Evolutionary conservation across 2,888 invertebrate genomes (phyloP).

Genomic region (Lepidonotus clava): DNA sequence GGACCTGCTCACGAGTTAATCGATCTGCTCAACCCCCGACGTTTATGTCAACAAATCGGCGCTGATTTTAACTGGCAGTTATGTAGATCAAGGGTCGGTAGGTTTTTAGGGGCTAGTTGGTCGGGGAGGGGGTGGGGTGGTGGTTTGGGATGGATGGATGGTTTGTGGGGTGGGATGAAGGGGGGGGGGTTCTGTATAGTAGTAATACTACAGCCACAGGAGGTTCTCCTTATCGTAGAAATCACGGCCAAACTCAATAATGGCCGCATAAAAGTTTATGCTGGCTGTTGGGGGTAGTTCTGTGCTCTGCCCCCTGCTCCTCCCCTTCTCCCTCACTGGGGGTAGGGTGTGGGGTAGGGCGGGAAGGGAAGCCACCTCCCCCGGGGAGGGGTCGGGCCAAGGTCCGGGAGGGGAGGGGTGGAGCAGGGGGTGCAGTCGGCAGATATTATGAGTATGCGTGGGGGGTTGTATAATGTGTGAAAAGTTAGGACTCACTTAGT

Average conservation of each 20-base stretch:
- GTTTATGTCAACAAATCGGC: neutral
- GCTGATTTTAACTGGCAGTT: too few relatives aligned
- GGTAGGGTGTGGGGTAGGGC: neutral
- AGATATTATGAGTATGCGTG: neutral
- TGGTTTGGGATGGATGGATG: neutral
- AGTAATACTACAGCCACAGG: neutral
- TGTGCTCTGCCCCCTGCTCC: neutral
- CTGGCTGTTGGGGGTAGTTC: neutral
- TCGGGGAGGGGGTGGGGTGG: neutral
- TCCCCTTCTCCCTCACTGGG: neutral
- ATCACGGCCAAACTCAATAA: conserved; percentile 46
- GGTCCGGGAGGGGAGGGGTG: neutral
- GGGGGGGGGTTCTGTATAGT: neutral
- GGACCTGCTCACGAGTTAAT: neutral
- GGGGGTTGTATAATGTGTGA: neutral
- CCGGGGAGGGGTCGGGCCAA: neutral
- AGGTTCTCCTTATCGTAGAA: conserved; percentile 14
- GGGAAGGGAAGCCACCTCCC: neutral
- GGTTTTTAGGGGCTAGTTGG: neutral
- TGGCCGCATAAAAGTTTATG: conserved; percentile 47
- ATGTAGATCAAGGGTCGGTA: too few relatives aligned
- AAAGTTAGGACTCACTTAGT: neutral
- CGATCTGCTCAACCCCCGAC: conserved; percentile 6
- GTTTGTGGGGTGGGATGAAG: neutral
- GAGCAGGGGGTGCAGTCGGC: neutral